These are phyloP conservation scores for Ptychobarbus kaznakovi DNA, from an alignment of 2,797 vertebrate species.

Conservation along the genomic window DNA sequence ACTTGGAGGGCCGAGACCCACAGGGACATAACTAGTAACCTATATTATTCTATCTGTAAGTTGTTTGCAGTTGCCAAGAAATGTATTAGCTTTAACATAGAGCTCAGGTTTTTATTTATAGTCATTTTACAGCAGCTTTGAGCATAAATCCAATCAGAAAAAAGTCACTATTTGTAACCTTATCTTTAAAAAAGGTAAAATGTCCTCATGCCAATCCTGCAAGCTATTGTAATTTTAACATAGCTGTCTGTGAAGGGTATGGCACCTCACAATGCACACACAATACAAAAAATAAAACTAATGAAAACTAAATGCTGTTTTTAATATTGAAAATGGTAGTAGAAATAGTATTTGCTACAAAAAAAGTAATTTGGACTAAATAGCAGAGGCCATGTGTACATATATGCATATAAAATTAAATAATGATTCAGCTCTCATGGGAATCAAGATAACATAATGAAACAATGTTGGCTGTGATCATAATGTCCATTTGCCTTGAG, in stretches of 20 bases:
- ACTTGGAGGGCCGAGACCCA: background rate
- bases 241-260: background rate
- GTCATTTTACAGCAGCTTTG: background rate
- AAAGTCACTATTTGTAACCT: background rate
- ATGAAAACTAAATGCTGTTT: background rate
- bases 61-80: background rate
- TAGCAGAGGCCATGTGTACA: background rate
- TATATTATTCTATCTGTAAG: background rate
- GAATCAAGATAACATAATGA: conserved; percentile 13
- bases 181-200: conserved; percentile 22
- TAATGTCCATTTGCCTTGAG: conserved; percentile 29
- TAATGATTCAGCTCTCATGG: background rate
- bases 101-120: background rate
- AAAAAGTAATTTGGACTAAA: background rate
- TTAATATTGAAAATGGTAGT: background rate
- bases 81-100: background rate
- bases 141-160: background rate
- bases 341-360: background rate
- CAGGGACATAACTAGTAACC: background rate
- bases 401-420: background rate
- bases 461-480: conserved; percentile 11
- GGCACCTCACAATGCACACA: background rate
- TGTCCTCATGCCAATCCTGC: background rate
- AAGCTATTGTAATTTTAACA: conserved; percentile 6
- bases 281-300: background rate